Evolutionary conservation across 1,140 invertebrate species (phyloP), one percentile per base, ranked within the genome.

Genomic region (Meloidogyne hapla): DNA sequence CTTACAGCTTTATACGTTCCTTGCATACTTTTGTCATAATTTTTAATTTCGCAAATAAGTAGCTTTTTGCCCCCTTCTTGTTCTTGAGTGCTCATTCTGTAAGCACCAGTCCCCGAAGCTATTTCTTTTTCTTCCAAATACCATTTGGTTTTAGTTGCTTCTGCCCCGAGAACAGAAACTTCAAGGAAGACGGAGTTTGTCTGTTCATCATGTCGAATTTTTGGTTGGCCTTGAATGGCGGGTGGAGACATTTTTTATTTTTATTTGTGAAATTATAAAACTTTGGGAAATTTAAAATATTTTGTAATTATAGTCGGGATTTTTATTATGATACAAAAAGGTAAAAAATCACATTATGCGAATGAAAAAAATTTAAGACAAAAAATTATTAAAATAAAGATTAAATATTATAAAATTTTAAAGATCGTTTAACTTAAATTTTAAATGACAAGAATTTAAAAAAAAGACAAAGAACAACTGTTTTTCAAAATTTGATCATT

Each of bases 11-110:
- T 86, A 83, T 86, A 86, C n/a, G 75, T 80, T 69, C 85, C 85
- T 40, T 85, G 84, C 40, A 87, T 69, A 6, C 80, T 62, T 61
- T 86, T 86, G 65, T 87, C 84, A 61, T 87, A 86, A 69, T 87
- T 86, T 86, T 86, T 85, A 66, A 86, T 86, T 73, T 86, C 84
- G 72, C 85, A 87, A 62, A 71, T 68, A 45, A 87, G 75, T 67
- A 80, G 77, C 38, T 79, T 81, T 18, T 84, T 78, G 69, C 83
- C 83, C 13, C 84, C 85, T 74, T 83, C 85, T 64, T 87, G 81
- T 40, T 86, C 85, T 21, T 28, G 45, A 77, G 77, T 61, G 23
- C 80, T 80, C 67, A 86, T 87, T 28, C 73, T 81, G 77, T 87
- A 81, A 62, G 76, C 77, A 21, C 75, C 81, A 23, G 79, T 83